phyloP scores from a whole-genome alignment of 2,113 vertebrate species.

The Ondatra zibethicus region DNA sequence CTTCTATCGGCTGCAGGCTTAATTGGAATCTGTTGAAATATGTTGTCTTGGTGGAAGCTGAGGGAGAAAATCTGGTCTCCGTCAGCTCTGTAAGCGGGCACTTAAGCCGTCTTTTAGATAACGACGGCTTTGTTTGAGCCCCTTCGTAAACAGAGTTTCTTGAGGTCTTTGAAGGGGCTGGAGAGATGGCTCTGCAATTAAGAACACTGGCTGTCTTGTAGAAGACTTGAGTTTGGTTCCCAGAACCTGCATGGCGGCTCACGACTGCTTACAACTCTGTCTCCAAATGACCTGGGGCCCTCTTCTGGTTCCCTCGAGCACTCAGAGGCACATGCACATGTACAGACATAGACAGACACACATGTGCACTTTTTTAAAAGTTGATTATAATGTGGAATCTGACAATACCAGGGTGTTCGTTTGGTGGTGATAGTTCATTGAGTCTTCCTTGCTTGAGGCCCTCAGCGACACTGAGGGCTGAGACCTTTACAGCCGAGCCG shows the following conservation, averaged over 20 bases:
- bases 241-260: neutral
- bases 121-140: neutral
- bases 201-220: neutral
- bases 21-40: neutral
- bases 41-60: neutral
- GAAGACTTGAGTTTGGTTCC: neutral
- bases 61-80: slow-evolving; percentile 40
- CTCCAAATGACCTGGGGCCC: neutral
- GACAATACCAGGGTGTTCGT: neutral
- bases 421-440: neutral
- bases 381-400: neutral
- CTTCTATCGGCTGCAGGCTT: neutral
- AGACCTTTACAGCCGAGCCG: neutral
- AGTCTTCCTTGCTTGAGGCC: neutral
- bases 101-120: neutral
- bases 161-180: neutral
- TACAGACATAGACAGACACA: too few species aligned
- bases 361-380: neutral
- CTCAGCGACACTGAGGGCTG: neutral
- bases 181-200: neutral
- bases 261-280: neutral
- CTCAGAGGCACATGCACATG: neutral
- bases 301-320: too few species aligned
- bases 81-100: neutral
- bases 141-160: neutral